Base-by-base conservation (phyloP, 2,888 invertebrate genomes). In the Lasioglossum malachurum region DNA sequence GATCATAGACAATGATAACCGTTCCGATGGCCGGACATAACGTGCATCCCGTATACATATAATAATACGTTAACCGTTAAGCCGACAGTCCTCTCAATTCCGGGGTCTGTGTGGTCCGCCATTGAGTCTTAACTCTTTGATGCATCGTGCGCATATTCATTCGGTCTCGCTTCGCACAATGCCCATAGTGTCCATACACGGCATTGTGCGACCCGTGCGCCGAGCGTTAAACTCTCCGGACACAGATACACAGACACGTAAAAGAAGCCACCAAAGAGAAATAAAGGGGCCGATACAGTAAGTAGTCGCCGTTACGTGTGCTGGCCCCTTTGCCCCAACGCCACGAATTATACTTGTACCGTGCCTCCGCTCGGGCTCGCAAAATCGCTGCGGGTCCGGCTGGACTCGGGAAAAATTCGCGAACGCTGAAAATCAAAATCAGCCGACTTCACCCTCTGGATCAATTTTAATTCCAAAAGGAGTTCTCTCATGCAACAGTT, bases 51-150 rank as follows among this genome's bases (percentile, higher is more conserved):
- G 81, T 53, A 53, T 53, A 53, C 53, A 53, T 84, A 88, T 86
- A 91, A 92, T 90, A 92, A 92, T 92, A 90, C 91, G 90, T 90
- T 90, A 93, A 92, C 92, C 93, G 92, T 92, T 92, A 93, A 92
- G 91, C 91, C 83, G 92, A 92, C 91, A 89, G 91, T 93, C 92
- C 90, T 91, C 92, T 92, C 92, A 86, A 90, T 91, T 91, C 90
- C 89, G 88, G 90, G 91, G 88, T 88, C 88, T 89, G 91, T 91
- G 93, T 93, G 93, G 93, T 93, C 93, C 90, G 89, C 93, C 92
- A 90, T 93, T 92, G 89, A 93, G 92, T 88, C 92, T 93, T 92
- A 91, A 93, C 93, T 93, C 93, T 92, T 93, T 93, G 93, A 93
- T 93, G 93, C 91, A 92, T 92, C 92, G 91, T 84, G 91, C 90